Conservation (phyloP, 1,140 invertebrate species). For the Heliothis virescens region DNA sequence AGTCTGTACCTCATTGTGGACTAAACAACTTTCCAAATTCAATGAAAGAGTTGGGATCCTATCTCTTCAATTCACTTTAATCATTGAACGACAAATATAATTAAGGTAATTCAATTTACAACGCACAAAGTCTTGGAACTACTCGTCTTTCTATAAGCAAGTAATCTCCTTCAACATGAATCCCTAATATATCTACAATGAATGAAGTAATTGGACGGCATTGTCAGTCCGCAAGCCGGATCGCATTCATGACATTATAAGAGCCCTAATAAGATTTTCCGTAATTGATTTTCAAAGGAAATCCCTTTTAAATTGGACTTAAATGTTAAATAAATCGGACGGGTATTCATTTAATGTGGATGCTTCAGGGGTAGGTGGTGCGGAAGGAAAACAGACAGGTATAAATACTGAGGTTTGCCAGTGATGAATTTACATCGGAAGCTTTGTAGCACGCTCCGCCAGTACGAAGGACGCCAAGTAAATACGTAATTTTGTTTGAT, state of each 20-base stretch:
- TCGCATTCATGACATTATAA: constrained; percentile 42
- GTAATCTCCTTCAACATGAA: constrained; percentile 22
- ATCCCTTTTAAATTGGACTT: constrained; percentile 46
- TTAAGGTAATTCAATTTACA: constrained; percentile 19
- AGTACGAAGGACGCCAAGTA: background rate
- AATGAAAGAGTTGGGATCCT: background rate
- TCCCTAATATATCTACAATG: constrained; percentile 29
- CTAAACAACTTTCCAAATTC: background rate
- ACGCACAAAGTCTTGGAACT: constrained; percentile 25
- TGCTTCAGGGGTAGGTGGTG: constrained; percentile 18
- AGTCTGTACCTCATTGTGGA: background rate
- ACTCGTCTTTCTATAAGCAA: constrained; percentile 34
- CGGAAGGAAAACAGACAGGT: constrained; percentile 26
- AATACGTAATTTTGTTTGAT: constrained; percentile 5
- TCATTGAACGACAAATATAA: constrained; percentile 19
- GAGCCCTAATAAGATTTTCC: constrained; percentile 41
- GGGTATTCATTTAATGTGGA: constrained; percentile 40
- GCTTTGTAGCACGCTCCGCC: background rate
- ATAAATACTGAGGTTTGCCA: constrained; percentile 27
- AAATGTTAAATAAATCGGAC: constrained; percentile 35
- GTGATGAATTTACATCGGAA: constrained; percentile 43
- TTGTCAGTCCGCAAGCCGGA: constrained; percentile 37
- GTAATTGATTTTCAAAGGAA: constrained; percentile 48
- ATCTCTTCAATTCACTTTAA: background rate
- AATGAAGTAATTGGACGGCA: constrained; percentile 34